Percentiles rank a stretch among this genome's conserved stretches.
Evolutionary conservation across 1,140 invertebrate genomes (phyloP).

Genomic region (Bombus confusus): DNA sequence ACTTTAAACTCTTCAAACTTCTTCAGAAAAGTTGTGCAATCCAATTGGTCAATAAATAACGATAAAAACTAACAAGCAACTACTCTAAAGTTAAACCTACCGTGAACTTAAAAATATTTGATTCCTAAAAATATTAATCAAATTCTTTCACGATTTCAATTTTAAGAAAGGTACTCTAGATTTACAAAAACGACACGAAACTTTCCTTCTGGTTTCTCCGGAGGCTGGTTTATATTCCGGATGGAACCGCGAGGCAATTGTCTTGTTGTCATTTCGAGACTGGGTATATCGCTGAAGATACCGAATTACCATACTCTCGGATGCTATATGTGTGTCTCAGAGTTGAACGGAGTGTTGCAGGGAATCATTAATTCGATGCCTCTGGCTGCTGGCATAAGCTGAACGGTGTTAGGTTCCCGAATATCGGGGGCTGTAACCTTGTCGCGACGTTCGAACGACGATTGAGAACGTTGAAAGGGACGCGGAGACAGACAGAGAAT

Average conservation of each 20-base stretch:
- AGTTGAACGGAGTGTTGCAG: conserved; percentile 1
- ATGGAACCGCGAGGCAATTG: conserved; percentile 56
- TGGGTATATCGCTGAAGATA: conserved; percentile 22
- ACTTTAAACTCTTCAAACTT: no score
- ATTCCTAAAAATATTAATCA: no score
- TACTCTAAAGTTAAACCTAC: no score
- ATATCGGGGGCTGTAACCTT: not conserved
- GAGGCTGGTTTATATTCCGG: not conserved
- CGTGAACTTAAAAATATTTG: no score
- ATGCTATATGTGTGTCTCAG: conserved; percentile 1
- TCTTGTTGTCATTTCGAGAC: conserved; percentile 41
- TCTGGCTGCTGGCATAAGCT: conserved; percentile 29
- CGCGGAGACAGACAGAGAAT: conserved; percentile 27
- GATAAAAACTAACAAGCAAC: no score
- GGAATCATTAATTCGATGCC: conserved; percentile 61
- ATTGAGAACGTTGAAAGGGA: conserved; percentile 30
- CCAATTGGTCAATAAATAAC: no score
- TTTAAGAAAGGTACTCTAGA: no score
- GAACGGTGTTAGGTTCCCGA: conserved; percentile 22
- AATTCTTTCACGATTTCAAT: no score
- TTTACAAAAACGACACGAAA: not conserved
- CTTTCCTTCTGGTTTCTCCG: not conserved
- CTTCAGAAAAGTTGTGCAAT: no score
- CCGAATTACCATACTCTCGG: conserved; percentile 61
- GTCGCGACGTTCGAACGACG: not conserved